These are phyloP conservation scores for Macroramphosus scolopax DNA, from an alignment of 2,797 vertebrate genomes.

Conservation along the genomic window DNA sequence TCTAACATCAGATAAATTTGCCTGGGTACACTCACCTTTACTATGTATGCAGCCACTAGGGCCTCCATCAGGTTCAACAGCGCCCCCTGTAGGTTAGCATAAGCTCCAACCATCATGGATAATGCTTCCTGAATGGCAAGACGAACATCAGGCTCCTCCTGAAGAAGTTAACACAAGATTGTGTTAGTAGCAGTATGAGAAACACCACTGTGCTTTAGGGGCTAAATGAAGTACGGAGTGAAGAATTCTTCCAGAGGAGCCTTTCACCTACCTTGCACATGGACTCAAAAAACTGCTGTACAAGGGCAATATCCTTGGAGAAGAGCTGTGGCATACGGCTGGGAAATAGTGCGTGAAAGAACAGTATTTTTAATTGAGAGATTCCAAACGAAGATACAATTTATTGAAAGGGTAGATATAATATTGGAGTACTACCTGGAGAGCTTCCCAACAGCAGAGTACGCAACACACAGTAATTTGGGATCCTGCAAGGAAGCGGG, in stretches of 20 bases:
- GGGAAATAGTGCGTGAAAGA: conserved; percentile 39
- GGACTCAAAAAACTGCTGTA: conserved; percentile 98
- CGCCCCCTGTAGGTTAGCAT: conserved; percentile 92
- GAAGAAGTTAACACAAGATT: conserved; percentile 11
- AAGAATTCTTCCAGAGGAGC: too few species aligned
- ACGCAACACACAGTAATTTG: conserved; percentile 92
- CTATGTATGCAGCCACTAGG: conserved; percentile 93
- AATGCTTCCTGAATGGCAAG: conserved; percentile 97
- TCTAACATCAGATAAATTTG: too few species aligned
- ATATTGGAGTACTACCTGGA: conserved; percentile 81
- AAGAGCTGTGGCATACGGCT: conserved; percentile 99
- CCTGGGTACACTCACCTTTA: conserved; percentile 92
- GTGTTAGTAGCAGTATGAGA: not conserved
- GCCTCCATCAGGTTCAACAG: conserved; percentile 98
- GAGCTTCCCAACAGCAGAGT: conserved; percentile 96
- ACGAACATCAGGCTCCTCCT: conserved; percentile 95
- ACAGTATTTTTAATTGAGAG: not conserved
- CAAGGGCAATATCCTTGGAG: conserved; percentile 95
- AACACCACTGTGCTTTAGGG: too few species aligned
- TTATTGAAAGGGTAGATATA: not conserved
- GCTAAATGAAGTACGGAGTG: too few species aligned
- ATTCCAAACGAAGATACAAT: not conserved
- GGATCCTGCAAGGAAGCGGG: conserved; percentile 86
- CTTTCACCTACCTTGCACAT: conserved; percentile 89
- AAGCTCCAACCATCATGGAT: conserved; percentile 98